These are phyloP conservation scores for Psittacus erithacus DNA, from an alignment of 2,113 vertebrate species.

Conservation along the genomic window DNA sequence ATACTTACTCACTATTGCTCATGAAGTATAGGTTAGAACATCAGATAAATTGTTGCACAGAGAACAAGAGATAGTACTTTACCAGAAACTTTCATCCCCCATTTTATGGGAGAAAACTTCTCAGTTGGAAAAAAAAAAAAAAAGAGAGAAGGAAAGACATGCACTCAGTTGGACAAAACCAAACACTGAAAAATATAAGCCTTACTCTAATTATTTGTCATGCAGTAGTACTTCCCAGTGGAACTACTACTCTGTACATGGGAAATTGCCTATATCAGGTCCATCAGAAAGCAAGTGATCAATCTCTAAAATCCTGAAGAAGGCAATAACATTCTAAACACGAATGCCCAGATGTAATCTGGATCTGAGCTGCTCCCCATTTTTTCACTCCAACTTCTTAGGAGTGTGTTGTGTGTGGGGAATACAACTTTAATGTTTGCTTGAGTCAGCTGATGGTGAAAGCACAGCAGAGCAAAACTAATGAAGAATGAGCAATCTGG, in stretches of 20 bases:
- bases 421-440: neutral
- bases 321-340: neutral
- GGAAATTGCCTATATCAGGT: neutral
- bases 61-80: neutral
- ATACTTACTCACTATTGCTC: slow-evolving; percentile 26
- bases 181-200: neutral
- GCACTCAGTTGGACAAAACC: neutral
- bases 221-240: neutral
- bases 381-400: neutral
- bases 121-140: neutral
- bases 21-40: neutral
- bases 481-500: neutral
- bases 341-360: neutral
- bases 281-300: neutral
- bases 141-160: neutral
- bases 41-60: slow-evolving; percentile 12
- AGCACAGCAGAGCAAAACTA: neutral
- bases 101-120: neutral
- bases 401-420: no score
- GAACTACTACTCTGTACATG: neutral
- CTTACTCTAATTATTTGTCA: neutral
- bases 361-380: neutral
- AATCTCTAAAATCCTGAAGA: neutral
- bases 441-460: neutral
- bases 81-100: neutral